Evolutionary conservation across 2,797 vertebrate genomes (phyloP), one percentile per base, ranked within the genome.

Genomic region (Phrynocephalus guinanensis): DNA sequence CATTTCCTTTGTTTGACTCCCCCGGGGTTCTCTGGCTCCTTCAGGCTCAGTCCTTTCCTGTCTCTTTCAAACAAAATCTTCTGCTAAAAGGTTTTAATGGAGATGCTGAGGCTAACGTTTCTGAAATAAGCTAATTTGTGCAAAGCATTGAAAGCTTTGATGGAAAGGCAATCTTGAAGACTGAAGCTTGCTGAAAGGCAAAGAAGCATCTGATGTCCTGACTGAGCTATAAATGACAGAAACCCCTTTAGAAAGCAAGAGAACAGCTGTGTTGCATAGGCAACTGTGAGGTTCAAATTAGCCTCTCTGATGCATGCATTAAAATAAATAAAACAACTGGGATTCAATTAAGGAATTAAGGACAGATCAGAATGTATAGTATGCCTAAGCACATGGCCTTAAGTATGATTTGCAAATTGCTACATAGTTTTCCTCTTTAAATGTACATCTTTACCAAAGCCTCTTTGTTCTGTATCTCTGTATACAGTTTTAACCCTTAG

Each of bases 121-220:
- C 78, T 90, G 82, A 93, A 93, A 93, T 90, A 92, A 90, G 86
- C 73, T 92, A 93, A 93, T 87, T 89, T 91, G 82, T 90, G 82
- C 68, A 88, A 91, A 92, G 87, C 78, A 88, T 68, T 82, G 68
- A 88, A 88, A 83, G 76, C 84, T 60, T 77, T 84, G 83, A 92
- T 93, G 90, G 83, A 93, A 93, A 92, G 80, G 90, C 75, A 88
- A 90, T 92, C 87, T 30, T 73, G 30, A 93, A 85, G 80, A 92
- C 85, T 86, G 33, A 76, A 91, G 88, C 82, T 89, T 92, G 77
- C 84, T 86, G 91, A 72, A 67, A 87, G 56, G 86, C 87, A 86
- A 92, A 85, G 77, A 94, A 75, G 70, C 90, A 94, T 91, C 92
- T 94, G 91, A 78, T 88, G 66, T 81, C 92, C 85, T 93, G 63